Evolutionary conservation across 2,888 invertebrate genomes (phyloP).

Genomic region (Anodontia alba): DNA sequence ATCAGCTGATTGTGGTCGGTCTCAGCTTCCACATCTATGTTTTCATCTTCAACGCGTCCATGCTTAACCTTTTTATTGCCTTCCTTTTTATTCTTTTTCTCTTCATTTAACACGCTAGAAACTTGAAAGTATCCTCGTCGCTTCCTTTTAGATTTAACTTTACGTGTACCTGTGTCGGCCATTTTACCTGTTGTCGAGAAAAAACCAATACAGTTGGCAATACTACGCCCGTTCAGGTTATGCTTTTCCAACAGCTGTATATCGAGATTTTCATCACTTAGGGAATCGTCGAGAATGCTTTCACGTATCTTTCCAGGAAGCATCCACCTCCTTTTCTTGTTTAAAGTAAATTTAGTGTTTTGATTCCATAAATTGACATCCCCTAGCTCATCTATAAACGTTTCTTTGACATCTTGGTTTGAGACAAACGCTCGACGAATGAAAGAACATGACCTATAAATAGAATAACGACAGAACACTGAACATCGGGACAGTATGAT

Average conservation of each 20-base stretch:
- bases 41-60: neutral
- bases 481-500: too few species aligned
- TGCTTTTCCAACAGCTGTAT: slow-evolving; percentile 62
- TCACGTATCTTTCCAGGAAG: slow-evolving; percentile 65
- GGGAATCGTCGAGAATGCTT: slow-evolving; percentile 33
- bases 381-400: neutral
- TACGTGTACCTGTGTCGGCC: neutral
- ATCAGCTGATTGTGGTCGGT: slow-evolving; percentile 31
- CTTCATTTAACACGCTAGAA: slow-evolving; percentile 36
- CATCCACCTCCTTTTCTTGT: slow-evolving; percentile 74
- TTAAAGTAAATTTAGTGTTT: slow-evolving; percentile 68
- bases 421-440: neutral
- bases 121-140: slow-evolving; percentile 52
- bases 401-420: neutral
- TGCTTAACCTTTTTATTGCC: slow-evolving; percentile 7
- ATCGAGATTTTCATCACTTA: slow-evolving; percentile 45
- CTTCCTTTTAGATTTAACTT: slow-evolving; percentile 25
- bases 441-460: neutral
- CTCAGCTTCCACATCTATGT: neutral
- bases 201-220: slow-evolving; percentile 59
- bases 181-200: slow-evolving; percentile 25
- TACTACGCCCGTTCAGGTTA: slow-evolving; percentile 23
- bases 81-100: neutral
- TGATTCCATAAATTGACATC: neutral
- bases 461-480: neutral